phyloP scores from a whole-genome alignment of 2,797 vertebrate species.

The Falco concolor region DNA sequence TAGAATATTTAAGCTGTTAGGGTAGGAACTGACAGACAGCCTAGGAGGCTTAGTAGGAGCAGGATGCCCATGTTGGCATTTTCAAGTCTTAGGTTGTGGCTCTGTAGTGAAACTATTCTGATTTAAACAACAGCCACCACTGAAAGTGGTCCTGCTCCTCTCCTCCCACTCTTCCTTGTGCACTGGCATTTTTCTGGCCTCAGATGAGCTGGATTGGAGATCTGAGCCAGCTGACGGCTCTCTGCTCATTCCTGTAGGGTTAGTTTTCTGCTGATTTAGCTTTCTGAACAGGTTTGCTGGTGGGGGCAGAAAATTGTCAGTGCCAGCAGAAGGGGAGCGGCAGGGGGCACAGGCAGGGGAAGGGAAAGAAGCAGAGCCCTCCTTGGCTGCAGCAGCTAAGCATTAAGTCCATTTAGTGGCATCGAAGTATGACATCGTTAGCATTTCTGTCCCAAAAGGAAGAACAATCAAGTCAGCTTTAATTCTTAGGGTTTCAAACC shows the following conservation, averaged over 20 bases:
- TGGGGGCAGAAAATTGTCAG: background rate
- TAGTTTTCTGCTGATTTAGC: slow-evolving; percentile 43
- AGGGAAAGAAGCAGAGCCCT: background rate
- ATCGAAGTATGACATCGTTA: background rate
- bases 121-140: background rate
- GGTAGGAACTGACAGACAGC: background rate
- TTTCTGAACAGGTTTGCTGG: slow-evolving; percentile 37
- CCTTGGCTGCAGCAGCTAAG: background rate
- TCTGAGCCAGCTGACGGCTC: background rate
- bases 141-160: background rate
- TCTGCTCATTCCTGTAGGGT: background rate
- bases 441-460: background rate
- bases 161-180: background rate
- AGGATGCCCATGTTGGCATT: background rate
- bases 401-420: background rate
- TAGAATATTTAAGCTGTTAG: background rate
- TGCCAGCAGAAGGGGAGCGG: slow-evolving; percentile 14
- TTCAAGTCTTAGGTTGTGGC: background rate
- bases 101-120: background rate
- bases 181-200: slow-evolving; percentile 43
- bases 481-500: background rate
- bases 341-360: background rate
- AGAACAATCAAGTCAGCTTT: background rate
- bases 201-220: slow-evolving; percentile 1
- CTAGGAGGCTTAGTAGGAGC: background rate